Evolutionary conservation across 2,888 invertebrate genomes (phyloP).

Genomic region (Parascotia fuliginaria): DNA sequence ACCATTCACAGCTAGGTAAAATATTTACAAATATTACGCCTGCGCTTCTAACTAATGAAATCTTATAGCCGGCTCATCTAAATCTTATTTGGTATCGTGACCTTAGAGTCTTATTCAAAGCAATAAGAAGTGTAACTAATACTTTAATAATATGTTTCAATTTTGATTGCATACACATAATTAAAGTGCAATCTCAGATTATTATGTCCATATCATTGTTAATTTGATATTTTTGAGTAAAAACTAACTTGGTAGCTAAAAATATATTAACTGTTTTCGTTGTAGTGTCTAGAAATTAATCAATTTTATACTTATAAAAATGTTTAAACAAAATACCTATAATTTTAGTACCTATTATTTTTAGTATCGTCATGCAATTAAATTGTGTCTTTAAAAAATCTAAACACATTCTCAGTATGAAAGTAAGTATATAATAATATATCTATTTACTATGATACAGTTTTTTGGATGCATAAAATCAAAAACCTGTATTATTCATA

Average conservation of each 20-base stretch:
- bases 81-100: not conserved
- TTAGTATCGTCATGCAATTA: too few relatives aligned
- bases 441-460: too few relatives aligned
- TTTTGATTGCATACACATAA: not conserved
- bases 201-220: not conserved
- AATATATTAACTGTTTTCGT: not conserved
- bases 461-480: too few relatives aligned
- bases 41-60: not conserved
- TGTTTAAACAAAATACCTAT: too few relatives aligned
- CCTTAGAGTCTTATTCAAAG: not conserved
- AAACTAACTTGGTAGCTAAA: not conserved
- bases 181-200: not conserved
- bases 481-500: too few relatives aligned
- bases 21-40: conserved; percentile 28
- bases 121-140: too few relatives aligned
- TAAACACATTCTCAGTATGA: conserved; percentile 50
- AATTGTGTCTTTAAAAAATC: conserved; percentile 49
- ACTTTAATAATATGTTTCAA: too few relatives aligned
- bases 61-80: not conserved
- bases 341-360: too few relatives aligned
- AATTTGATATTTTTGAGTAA: not conserved
- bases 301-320: not conserved
- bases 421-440: conserved; percentile 44
- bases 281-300: not conserved
- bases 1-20: conserved; percentile 30